Evolutionary conservation across 2,113 vertebrate genomes (phyloP).

Genomic region (Macquaria ambigua): DNA sequence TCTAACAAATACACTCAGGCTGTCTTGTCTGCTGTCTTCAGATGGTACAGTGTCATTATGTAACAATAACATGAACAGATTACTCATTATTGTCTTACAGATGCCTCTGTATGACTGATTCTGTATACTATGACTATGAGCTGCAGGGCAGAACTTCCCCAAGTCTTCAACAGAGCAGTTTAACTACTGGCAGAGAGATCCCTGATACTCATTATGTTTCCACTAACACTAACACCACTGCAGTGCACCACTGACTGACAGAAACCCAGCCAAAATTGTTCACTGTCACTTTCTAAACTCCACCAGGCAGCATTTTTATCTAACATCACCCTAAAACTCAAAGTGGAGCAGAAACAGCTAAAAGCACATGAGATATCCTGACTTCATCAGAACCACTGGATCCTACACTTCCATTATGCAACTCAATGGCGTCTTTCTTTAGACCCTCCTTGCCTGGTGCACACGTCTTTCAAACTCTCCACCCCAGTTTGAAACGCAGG

Average conservation of each 20-base stretch:
- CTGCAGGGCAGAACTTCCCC: background rate
- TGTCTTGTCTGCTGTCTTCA: background rate
- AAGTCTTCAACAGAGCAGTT: background rate
- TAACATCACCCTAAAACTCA: background rate
- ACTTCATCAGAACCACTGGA: background rate
- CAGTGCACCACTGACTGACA: background rate
- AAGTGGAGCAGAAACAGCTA: slow-evolving; percentile 1
- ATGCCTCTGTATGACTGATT: background rate
- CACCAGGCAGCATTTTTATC: background rate
- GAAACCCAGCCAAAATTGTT: background rate
- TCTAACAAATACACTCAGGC: background rate
- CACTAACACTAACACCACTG: background rate
- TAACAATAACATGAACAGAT: slow-evolving; percentile 9
- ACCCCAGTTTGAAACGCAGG: no score
- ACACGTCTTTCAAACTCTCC: no score
- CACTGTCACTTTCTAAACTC: background rate
- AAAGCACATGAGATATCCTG: background rate
- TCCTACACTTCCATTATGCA: background rate
- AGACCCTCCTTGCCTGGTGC: background rate
- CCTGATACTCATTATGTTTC: background rate
- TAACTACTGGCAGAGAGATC: background rate
- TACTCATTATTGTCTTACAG: slow-evolving; percentile 1
- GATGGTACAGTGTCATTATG: background rate
- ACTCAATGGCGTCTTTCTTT: background rate
- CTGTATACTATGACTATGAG: background rate